These are phyloP conservation scores for Antheraea assamensis DNA, from an alignment of 2,888 invertebrate species.

Conservation along the genomic window DNA sequence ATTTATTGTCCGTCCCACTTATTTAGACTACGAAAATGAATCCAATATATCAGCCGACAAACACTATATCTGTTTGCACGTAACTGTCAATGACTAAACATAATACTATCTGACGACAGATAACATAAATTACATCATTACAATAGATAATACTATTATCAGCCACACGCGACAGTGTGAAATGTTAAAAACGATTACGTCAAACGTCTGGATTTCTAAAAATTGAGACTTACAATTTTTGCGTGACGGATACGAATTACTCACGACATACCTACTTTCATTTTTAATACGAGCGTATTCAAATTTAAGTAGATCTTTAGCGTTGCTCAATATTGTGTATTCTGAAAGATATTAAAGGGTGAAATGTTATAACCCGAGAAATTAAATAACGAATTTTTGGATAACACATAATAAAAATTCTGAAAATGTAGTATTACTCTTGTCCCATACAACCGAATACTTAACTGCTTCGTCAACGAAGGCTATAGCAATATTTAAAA, in stretches of 20 bases:
- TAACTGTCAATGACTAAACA: constrained; percentile 5
- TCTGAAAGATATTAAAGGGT: not conserved
- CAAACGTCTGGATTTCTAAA: constrained; percentile 6
- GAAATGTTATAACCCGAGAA: not conserved
- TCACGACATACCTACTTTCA: not conserved
- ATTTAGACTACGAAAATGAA: not conserved
- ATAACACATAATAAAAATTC: no score
- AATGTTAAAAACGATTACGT: not conserved
- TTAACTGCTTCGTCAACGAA: no score
- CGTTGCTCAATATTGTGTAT: not conserved
- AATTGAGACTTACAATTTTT: constrained; percentile 11
- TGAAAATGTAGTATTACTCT: no score
- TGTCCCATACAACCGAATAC: no score
- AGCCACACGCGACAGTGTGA: constrained; percentile 11
- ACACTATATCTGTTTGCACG: not conserved
- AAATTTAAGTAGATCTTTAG: not conserved
- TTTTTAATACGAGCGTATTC: not conserved
- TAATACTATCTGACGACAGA: constrained; percentile 12
- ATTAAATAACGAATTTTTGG: not conserved
- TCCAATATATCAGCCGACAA: not conserved
- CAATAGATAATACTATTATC: constrained; percentile 11
- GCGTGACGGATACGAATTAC: constrained; percentile 4
- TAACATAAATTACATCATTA: constrained; percentile 16
- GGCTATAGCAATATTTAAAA: no score
- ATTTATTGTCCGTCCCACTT: not conserved